Base-by-base conservation (phyloP, 2,888 invertebrate species). In the Pycnomerus fuliginosus region DNA sequence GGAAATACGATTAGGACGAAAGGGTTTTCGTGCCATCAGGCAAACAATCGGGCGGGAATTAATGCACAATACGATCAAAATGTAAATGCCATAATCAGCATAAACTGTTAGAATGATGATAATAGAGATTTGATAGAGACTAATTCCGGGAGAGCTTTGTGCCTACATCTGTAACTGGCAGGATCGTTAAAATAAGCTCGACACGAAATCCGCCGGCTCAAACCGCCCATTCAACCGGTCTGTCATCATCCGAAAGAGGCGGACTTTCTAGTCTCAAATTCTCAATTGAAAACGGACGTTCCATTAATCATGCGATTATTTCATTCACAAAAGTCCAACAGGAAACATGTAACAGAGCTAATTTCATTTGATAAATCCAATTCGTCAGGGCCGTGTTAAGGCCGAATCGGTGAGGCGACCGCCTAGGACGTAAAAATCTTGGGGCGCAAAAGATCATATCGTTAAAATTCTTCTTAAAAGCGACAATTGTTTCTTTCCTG, bases 121-220 rank as follows among this genome's bases (percentile, higher is more conserved):
- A 53, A 50, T 54, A 52, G 58, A 53, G 52, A 41, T 48, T 53
- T 55, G 57, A 52, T 48, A 52, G 55, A 50, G 58, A 58, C 58
- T 60, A 60, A 56, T 57, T 60, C 52, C 52, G 17, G 39, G 39
- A 41, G 49, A 42, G 55, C 55, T 57, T 57, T 58, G 54, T 57
- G 55, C 46, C 48, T 44, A 45, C 49, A 50, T 50, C 54, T 60
- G 60, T 58, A 55, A 49, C 55, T 60, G 60, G 58, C 60, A 58
- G 58, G 54, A 56, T 54, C 56, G 58, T 58, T 60, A 55, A 55
- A 58, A 55, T 54, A 48, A 46, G 42, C 45, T 44, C 44, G 38
- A 44, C 44, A 38, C 44, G 44, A 33, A 43, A 44, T 44, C 44
- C 44, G 44, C 27, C 28, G 44, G 44, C 44, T 44, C 38, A 37